phyloP scores from a whole-genome alignment of 2,797 vertebrate genomes.

The Enteromius unitaeniatus region DNA sequence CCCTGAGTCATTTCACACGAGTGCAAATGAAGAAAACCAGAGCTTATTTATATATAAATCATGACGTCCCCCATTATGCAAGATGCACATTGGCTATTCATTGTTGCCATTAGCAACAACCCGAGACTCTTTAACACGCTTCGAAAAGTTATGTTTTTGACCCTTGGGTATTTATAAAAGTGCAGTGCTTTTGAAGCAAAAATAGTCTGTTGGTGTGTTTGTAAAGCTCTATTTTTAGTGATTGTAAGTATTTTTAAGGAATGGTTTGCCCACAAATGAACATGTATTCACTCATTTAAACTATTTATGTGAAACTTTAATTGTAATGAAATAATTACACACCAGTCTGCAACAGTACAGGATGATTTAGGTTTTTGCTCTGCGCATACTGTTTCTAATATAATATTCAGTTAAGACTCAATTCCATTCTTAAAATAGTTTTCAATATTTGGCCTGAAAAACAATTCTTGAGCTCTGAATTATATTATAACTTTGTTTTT shows the following conservation, averaged over 20 bases:
- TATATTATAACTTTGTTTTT: neutral
- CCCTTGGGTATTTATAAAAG: constrained; percentile 16
- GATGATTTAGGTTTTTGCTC: neutral
- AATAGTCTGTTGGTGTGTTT: neutral
- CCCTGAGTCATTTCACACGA: neutral
- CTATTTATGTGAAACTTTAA: neutral
- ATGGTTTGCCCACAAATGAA: neutral
- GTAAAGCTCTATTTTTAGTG: neutral
- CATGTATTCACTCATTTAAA: too few species aligned
- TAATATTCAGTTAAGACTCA: neutral
- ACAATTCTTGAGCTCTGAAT: neutral
- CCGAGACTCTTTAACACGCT: neutral
- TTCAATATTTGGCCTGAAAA: neutral
- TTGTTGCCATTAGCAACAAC: neutral
- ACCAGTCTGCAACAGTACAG: neutral
- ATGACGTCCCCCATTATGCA: neutral
- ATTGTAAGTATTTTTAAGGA: neutral
- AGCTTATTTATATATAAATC: neutral
- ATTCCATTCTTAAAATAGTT: neutral
- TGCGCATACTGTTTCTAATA: neutral
- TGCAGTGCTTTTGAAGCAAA: constrained; percentile 22
- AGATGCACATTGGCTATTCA: neutral
- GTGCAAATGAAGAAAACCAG: neutral
- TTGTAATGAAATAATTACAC: neutral
- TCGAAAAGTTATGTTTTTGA: neutral